Evolutionary conservation across 2,888 invertebrate species (phyloP).

Genomic region (Calameuta pallipes): DNA sequence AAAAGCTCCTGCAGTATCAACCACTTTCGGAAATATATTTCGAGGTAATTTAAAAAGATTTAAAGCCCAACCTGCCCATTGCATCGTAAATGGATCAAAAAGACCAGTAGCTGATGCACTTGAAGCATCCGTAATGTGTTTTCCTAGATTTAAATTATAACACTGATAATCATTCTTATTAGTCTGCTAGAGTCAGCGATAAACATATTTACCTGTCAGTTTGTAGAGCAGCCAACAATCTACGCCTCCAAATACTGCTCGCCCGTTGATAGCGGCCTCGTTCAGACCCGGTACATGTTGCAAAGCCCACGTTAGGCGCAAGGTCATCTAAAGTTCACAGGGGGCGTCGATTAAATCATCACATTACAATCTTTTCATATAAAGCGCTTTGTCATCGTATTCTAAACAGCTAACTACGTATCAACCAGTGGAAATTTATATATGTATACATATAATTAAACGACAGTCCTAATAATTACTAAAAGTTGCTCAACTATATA

Average conservation of each 20-base stretch:
- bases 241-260: conserved; percentile 86
- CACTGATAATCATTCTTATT: not conserved
- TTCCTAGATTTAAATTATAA: conserved; percentile 39
- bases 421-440: not conserved
- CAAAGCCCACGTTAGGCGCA: conserved; percentile 83
- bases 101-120: conserved; percentile 92
- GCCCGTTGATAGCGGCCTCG: conserved; percentile 72
- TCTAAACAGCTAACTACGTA: not conserved
- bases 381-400: not conserved
- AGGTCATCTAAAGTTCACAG: conserved; percentile 72
- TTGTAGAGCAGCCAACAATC: conserved; percentile 95
- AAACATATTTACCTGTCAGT: conserved; percentile 69
- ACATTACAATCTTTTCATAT: not conserved
- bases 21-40: conserved; percentile 82
- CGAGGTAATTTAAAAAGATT: conserved; percentile 79
- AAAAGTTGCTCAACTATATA: not conserved
- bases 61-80: conserved; percentile 84
- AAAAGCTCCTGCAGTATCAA: conserved; percentile 81
- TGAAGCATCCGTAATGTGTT: conserved; percentile 88
- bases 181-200: conserved; percentile 23
- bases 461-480: not conserved
- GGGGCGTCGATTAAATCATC: not conserved
- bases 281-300: conserved; percentile 78
- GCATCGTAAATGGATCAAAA: conserved; percentile 90
- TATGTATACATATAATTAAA: not conserved